Base-by-base conservation (phyloP, 2,797 vertebrate species). In the Sebastes alutus region DNA sequence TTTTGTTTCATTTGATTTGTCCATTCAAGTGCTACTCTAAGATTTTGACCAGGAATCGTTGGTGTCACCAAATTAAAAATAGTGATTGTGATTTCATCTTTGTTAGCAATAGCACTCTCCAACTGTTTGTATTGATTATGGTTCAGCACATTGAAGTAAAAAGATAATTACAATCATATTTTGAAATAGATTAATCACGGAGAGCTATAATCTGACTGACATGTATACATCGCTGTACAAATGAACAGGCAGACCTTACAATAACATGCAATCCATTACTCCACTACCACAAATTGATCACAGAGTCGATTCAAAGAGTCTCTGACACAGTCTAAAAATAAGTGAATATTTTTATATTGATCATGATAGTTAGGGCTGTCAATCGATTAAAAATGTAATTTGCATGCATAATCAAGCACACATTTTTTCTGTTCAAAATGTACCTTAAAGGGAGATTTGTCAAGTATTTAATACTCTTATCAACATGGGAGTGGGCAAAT, bases 361-460 rank as follows among this genome's bases (percentile, higher is more conserved):
- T 68, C n/a, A 29, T 7, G 1, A 0, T 11, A 29, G 7, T n/a
- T 46, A 46, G 0, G 42, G 16, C 42, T 46, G 0, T 46, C 42
- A 46, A 18, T 46, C 16, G 7, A 46, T 46, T 46, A 46, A 3
- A 29, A 29, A 29, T 29, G 29, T 29, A 29, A 29, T 29, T 29
- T 29, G 29, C 29, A 29, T 29, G 29, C 29, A 29, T 29, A 29
- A 29, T 29, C 29, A 29, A 29, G 29, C 0, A 18, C 42, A 46
- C 42, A 16, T 42, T 42, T 42, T 46, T 46, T 46, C 6, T 46
- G 16, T 46, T 46, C 42, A 46, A 46, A 46, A 46, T 46, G 42
- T 46, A 46, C 6, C 6, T 46, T 46, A 46, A 46, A 18, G 42
- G 42, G 16, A 18, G 16, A 46, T 46, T 0, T 46, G 42, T 46